Percentiles rank a stretch among this genome's conserved stretches.
phyloP scores from a whole-genome alignment of 2,888 invertebrate genomes.

The Dicranocentrus wangi region DNA sequence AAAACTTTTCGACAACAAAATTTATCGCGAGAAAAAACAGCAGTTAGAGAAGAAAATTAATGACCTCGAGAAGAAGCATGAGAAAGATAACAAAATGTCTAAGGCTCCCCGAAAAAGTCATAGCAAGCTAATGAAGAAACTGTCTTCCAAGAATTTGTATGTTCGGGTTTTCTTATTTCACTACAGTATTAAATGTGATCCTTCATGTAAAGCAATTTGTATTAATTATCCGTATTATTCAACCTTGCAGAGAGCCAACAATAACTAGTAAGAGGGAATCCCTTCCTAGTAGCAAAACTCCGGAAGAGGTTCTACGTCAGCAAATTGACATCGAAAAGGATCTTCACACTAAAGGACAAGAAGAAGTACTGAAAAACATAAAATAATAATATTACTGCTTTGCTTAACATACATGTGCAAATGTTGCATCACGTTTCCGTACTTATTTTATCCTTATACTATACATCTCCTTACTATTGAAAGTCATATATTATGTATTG shows the following conservation, averaged over 20 bases:
- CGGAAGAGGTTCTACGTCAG: constrained; percentile 75
- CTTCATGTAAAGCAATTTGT: too few relatives aligned
- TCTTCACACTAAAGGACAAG: constrained; percentile 88
- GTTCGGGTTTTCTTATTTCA: neutral
- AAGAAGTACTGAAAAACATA: constrained; percentile 76
- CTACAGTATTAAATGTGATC: neutral
- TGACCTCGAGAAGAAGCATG: constrained; percentile 85
- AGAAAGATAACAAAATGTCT: constrained; percentile 78
- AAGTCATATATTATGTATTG: too few relatives aligned
- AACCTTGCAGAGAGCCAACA: constrained; percentile 63
- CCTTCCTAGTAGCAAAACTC: too few relatives aligned
- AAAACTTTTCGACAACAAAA: constrained; percentile 85
- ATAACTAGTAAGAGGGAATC: constrained; percentile 68
- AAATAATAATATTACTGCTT: too few relatives aligned
- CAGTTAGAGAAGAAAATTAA: constrained; percentile 93
- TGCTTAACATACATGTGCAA: too few relatives aligned
- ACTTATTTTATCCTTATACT: too few relatives aligned
- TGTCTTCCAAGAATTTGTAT: constrained; percentile 87
- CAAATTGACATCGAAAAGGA: constrained; percentile 84
- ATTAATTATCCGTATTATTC: too few relatives aligned
- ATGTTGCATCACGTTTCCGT: too few relatives aligned
- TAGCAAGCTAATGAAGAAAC: constrained; percentile 82
- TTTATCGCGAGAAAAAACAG: constrained; percentile 85
- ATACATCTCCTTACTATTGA: too few relatives aligned
- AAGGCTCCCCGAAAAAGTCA: constrained; percentile 77